A percentile compares a stretch with the other conserved stretches of the same genome.
phyloP scores from a whole-genome alignment of 2,113 vertebrate genomes.

The Abramis brama region DNA sequence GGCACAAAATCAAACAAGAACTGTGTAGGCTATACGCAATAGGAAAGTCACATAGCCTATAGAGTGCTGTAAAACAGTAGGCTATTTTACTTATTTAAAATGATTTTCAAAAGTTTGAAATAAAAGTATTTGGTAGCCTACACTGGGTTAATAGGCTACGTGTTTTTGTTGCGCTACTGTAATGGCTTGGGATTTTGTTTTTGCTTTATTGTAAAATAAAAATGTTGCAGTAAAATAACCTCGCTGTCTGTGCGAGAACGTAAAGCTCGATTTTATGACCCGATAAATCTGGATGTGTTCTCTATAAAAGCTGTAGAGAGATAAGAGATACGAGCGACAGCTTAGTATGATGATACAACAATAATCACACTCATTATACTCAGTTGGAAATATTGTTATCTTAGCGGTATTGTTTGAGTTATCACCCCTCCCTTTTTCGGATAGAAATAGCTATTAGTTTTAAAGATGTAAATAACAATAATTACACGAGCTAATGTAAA shows the following conservation, averaged over 20 bases:
- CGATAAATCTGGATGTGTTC: slow-evolving; percentile 63
- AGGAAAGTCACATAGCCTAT: not conserved
- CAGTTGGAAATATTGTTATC: slow-evolving; percentile 53
- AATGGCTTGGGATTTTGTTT: not conserved
- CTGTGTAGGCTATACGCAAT: not conserved
- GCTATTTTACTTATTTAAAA: not conserved
- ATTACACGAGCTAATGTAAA: not conserved
- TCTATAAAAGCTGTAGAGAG: slow-evolving; percentile 59
- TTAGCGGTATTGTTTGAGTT: slow-evolving; percentile 52
- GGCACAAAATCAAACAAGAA: not conserved
- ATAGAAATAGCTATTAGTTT: slow-evolving; percentile 4
- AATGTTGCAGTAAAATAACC: slow-evolving; percentile 56
- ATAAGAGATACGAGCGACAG: slow-evolving; percentile 64
- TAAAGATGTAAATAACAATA: slow-evolving; percentile 11
- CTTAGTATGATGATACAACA: slow-evolving; percentile 50
- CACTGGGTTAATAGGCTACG: not conserved
- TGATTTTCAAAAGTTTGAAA: not conserved
- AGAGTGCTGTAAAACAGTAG: not conserved
- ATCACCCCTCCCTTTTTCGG: slow-evolving; percentile 1
- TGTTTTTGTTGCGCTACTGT: not conserved
- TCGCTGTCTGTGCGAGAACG: slow-evolving; percentile 44
- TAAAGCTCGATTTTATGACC: slow-evolving; percentile 59
- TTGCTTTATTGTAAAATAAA: slow-evolving; percentile 46
- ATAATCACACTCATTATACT: slow-evolving; percentile 55
- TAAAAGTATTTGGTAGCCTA: no score